Conservation (phyloP, 1,140 invertebrate genomes). For the Muscidifurax raptorellus region DNA sequence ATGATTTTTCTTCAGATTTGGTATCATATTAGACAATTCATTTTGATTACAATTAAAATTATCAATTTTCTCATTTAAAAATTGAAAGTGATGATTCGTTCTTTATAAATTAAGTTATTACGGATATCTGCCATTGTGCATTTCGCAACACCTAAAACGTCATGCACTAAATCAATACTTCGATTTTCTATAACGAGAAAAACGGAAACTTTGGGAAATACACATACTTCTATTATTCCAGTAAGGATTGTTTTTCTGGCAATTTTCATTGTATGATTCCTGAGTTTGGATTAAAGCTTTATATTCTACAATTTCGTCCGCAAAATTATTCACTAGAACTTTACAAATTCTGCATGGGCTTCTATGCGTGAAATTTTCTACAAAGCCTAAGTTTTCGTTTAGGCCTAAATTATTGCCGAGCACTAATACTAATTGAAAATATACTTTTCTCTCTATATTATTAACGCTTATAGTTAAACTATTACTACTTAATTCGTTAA, state of each 20-base stretch:
- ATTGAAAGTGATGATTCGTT: too few relatives aligned
- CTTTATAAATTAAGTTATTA: too few relatives aligned
- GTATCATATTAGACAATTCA: too few relatives aligned
- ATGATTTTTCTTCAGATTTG: too few relatives aligned
- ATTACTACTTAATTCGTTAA: conserved; percentile 19
- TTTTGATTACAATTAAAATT: too few relatives aligned
- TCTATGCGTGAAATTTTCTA: conserved; percentile 3
- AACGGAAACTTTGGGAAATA: too few relatives aligned
- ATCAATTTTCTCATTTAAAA: too few relatives aligned
- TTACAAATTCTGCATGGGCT: conserved; percentile 23
- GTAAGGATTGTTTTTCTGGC: not conserved
- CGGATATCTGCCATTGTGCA: too few relatives aligned
- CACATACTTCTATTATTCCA: too few relatives aligned
- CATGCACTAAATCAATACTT: too few relatives aligned
- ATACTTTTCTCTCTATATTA: not conserved
- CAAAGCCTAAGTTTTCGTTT: conserved; percentile 37
- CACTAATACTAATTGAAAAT: conserved; percentile 30
- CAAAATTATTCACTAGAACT: not conserved
- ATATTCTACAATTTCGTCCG: not conserved
- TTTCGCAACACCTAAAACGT: too few relatives aligned
- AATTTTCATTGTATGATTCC: not conserved
- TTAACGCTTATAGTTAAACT: conserved; percentile 25
- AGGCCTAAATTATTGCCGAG: conserved; percentile 20
- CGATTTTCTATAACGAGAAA: too few relatives aligned
- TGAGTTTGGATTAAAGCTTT: not conserved